These are phyloP conservation scores for Epizoanthus ramosus DNA, from an alignment of 92 coral and sea anemone genomes.

Conservation along the genomic window DNA sequence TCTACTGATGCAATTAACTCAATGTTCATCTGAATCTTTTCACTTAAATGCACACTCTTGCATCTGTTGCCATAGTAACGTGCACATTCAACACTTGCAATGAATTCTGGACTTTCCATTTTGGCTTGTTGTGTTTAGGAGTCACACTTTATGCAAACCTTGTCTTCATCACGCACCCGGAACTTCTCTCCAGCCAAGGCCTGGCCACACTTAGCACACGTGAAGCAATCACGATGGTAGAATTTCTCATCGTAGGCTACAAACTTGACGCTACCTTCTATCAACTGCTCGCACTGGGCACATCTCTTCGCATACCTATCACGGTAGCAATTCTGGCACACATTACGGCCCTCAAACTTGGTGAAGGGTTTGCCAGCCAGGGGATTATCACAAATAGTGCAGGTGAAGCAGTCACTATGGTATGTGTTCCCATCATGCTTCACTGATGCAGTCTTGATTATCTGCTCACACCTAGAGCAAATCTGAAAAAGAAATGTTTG, in stretches of 20 bases:
- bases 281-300: constrained; percentile 75
- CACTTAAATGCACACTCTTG: neutral
- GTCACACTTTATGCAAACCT: constrained; percentile 82
- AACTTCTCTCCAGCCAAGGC: constrained; percentile 94
- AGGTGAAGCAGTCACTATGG: constrained; percentile 88
- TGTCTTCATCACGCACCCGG: constrained; percentile 72
- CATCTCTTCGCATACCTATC: constrained; percentile 87
- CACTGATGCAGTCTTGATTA: constrained; percentile 86
- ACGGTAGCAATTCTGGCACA: constrained; percentile 94
- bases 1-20: neutral
- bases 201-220: constrained; percentile 80
- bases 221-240: constrained; percentile 95
- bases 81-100: constrained; percentile 4
- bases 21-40: neutral
- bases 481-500: constrained; percentile 49
- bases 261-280: constrained; percentile 97
- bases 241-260: constrained; percentile 91
- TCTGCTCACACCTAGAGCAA: constrained; percentile 76
- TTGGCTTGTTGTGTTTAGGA: neutral
- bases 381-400: constrained; percentile 76
- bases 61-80: neutral
- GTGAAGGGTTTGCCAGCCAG: constrained; percentile 98
- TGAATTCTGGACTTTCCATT: neutral
- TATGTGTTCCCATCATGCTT: constrained; percentile 82
- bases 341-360: constrained; percentile 83